Conservation (phyloP, 2,113 vertebrate genomes). For the Nymphicus hollandicus region DNA sequence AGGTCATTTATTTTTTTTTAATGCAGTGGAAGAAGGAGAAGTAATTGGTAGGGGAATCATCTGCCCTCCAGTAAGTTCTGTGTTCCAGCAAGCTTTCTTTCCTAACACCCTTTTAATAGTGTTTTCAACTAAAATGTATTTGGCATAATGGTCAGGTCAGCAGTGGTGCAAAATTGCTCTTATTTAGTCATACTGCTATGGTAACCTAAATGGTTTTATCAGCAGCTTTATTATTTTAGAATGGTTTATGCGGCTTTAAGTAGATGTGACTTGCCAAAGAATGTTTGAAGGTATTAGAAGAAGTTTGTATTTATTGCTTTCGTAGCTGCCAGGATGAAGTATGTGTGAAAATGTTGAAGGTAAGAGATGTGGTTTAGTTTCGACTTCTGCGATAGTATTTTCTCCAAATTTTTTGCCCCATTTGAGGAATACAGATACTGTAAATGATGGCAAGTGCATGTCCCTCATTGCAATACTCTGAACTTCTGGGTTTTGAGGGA, state of each 20-base stretch:
- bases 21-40: background rate
- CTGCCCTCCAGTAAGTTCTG: background rate
- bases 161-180: background rate
- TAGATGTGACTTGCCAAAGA: slow-evolving; percentile 8
- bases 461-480: background rate
- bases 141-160: background rate
- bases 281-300: slow-evolving; percentile 35
- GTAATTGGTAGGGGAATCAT: background rate
- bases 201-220: background rate
- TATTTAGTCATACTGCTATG: background rate
- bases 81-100: background rate
- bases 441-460: background rate
- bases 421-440: background rate
- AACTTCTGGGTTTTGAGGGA: background rate
- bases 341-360: background rate
- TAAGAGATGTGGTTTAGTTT: background rate
- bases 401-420: background rate
- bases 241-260: background rate
- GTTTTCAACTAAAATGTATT: background rate
- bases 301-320: background rate
- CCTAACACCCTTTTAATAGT: background rate
- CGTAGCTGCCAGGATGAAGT: background rate
- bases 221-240: background rate
- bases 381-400: background rate
- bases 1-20: background rate